Percentiles rank a stretch among this genome's conserved stretches.
These are phyloP conservation scores for Xerus rutilus DNA, from an alignment of 2,797 vertebrate genomes.

Conservation along the genomic window DNA sequence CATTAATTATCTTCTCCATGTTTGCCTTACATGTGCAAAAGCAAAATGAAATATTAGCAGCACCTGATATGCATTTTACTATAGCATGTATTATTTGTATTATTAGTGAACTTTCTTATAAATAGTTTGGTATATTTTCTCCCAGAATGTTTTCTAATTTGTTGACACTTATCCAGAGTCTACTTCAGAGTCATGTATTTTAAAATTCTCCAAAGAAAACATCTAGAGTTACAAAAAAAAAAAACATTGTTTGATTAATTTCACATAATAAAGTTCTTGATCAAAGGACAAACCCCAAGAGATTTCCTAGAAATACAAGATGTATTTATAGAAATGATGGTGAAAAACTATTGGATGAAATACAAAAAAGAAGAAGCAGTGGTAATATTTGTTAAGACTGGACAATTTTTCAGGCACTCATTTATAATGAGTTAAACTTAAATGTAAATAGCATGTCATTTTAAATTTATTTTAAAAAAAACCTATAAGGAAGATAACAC, in stretches of 20 bases:
- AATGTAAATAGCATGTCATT: not conserved
- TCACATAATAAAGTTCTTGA: not conserved
- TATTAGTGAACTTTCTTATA: not conserved
- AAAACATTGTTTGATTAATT: not conserved
- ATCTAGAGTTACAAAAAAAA: not conserved
- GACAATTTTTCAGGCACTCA: not conserved
- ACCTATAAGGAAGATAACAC: not conserved
- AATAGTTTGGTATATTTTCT: not conserved
- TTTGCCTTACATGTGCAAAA: fast-evolving
- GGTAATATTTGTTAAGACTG: not conserved
- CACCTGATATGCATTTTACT: not conserved
- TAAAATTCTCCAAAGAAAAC: not conserved
- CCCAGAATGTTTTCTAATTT: not conserved
- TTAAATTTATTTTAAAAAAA: not conserved
- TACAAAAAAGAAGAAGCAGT: not conserved
- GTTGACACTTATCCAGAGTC: not conserved
- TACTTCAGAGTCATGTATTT: not conserved
- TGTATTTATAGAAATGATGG: not conserved
- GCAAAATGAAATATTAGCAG: not conserved
- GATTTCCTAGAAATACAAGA: not conserved
- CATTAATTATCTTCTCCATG: not conserved
- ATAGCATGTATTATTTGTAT: not conserved
- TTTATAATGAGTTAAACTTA: not conserved
- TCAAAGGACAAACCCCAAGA: not conserved
- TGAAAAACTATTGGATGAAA: not conserved